phyloP scores from a whole-genome alignment of 2,113 vertebrate species.

The Speoplatyrhinus poulsoni region DNA sequence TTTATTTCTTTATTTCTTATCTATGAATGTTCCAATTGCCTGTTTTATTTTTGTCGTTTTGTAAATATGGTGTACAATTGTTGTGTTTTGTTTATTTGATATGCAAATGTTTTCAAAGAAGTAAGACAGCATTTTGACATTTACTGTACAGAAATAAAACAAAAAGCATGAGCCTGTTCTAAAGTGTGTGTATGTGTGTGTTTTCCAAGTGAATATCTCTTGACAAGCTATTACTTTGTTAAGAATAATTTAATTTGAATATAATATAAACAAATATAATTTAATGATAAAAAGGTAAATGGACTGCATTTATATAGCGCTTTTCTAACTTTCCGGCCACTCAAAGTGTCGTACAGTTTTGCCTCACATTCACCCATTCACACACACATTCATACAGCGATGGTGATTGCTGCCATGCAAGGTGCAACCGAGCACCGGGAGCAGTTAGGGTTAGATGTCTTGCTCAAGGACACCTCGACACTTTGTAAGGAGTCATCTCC shows the following conservation, averaged over 20 bases:
- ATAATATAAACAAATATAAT: slow-evolving; percentile 41
- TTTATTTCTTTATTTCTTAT: slow-evolving; percentile 85
- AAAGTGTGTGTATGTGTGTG: slow-evolving; percentile 37
- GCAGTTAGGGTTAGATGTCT: too few relatives aligned
- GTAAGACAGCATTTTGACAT: slow-evolving; percentile 80
- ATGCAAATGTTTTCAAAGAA: slow-evolving; percentile 84
- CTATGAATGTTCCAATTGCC: slow-evolving; percentile 77
- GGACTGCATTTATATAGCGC: too few relatives aligned
- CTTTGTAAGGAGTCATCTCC: too few relatives aligned
- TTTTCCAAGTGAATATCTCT: slow-evolving; percentile 22
- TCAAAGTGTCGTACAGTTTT: too few relatives aligned
- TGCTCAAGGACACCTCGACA: too few relatives aligned
- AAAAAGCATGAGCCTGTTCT: slow-evolving; percentile 86
- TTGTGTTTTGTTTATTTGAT: slow-evolving; percentile 85
- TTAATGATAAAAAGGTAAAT: slow-evolving; percentile 6
- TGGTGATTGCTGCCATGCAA: too few relatives aligned
- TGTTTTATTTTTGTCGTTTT: slow-evolving; percentile 77
- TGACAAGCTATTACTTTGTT: slow-evolving; percentile 38
- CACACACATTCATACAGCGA: too few relatives aligned
- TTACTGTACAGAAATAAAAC: slow-evolving; percentile 93
- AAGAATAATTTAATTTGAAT: slow-evolving; percentile 59
- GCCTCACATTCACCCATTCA: too few relatives aligned
- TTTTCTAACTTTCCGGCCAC: too few relatives aligned
- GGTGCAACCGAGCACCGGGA: too few relatives aligned
- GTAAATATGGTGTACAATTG: slow-evolving; percentile 87